Evolutionary conservation across 2,888 invertebrate species (phyloP).

Genomic region (Sepiola atlantica): DNA sequence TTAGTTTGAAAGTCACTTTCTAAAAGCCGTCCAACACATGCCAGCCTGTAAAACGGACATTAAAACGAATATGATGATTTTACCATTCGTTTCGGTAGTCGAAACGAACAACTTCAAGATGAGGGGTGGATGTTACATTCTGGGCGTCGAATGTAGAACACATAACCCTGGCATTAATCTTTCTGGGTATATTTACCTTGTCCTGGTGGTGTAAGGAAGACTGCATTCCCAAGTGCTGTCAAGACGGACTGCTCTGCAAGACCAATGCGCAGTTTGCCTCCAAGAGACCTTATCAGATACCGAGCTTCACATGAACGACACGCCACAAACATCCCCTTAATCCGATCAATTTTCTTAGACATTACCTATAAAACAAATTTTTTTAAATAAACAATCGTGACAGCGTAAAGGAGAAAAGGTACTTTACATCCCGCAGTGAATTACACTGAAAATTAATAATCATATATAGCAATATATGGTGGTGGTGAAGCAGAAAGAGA

Average conservation of each 20-base stretch:
- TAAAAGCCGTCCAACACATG: too few relatives aligned
- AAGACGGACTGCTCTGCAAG: slow-evolving; percentile 96
- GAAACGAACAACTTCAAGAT: too few relatives aligned
- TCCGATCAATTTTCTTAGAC: slow-evolving; percentile 90
- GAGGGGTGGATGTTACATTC: too few relatives aligned
- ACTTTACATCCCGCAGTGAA: background rate
- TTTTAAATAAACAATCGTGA: background rate
- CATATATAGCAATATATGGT: too few relatives aligned
- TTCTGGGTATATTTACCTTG: slow-evolving; percentile 75
- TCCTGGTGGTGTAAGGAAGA: slow-evolving; percentile 84
- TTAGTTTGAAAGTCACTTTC: too few relatives aligned
- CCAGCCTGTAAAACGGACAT: too few relatives aligned
- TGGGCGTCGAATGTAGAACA: too few relatives aligned
- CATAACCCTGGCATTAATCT: too few relatives aligned
- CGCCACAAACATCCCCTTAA: slow-evolving; percentile 93
- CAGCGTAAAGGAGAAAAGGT: background rate
- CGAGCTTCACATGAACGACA: slow-evolving; percentile 89
- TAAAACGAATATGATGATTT: too few relatives aligned
- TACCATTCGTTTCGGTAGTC: too few relatives aligned
- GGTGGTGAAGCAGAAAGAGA: too few relatives aligned
- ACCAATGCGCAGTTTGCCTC: slow-evolving; percentile 95
- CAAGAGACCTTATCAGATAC: slow-evolving; percentile 90
- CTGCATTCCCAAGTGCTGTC: slow-evolving; percentile 89
- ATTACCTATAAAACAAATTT: slow-evolving; percentile 70
- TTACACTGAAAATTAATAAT: background rate